Evolutionary conservation across 92 coral and sea anemone species (phyloP), one percentile per base, ranked within the genome.

Genomic region (Montipora capitata): DNA sequence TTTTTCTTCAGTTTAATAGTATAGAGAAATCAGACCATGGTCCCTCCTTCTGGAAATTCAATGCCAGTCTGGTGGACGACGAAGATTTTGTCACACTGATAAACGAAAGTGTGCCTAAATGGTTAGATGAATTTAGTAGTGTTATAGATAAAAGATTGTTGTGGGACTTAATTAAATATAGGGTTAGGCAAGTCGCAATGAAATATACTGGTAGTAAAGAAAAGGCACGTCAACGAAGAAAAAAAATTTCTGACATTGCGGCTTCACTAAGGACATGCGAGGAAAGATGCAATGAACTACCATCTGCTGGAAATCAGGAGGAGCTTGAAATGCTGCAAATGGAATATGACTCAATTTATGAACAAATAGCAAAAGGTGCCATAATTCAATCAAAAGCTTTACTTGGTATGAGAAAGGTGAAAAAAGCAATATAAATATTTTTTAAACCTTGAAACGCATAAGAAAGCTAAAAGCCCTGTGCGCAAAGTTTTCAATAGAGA

Each of bases 301-400:
- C 82, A 12, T 70, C 61, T 40, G 44, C 74, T 76, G 93, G 85
- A 63, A 63, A 59, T 18, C 42, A 51, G 15, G 85, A 79, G 68
- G 68, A 79, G 68, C 85, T 87, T 48, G 78, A 91, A 76, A 45
- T 77, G 40, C 17, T 81, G 7, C 75, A 91, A 76, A 10, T 54
- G 15, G 84, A 91, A 74, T 91, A 87, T 40, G 81, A 87, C n/a
- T 48, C 45, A 44, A 41, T 71, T 39, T 81, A 81, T 41, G 88
- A 91, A 52, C 76, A 91, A 15, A 76, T 87, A 38, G 79, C 89
- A 7, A 77, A 72, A 73, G 92, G 83, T 6, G 67, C 90, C 57
- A 92, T 81, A 35, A 77, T 91, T 72, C 83, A 90, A 42, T 90
- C 90, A 20, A 65, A 85, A 76, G 89, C 83, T n/a, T n/a, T 43